These are phyloP conservation scores for Tricholauxania praeusta DNA, from an alignment of 2,888 invertebrate genomes.

Conservation along the genomic window DNA sequence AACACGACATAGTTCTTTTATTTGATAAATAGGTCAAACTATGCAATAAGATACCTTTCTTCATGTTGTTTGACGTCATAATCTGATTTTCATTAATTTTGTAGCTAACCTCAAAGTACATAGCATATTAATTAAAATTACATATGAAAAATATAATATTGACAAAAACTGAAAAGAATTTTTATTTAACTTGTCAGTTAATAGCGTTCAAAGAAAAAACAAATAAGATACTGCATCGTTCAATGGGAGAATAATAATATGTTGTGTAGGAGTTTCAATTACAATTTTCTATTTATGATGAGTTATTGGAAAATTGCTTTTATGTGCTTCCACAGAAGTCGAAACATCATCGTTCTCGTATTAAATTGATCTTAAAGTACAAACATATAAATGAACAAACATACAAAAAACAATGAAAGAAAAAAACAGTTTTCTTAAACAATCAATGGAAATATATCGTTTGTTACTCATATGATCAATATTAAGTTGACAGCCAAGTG, in stretches of 20 bases:
- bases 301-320: slow-evolving; percentile 20
- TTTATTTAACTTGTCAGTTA: too few relatives aligned
- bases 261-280: slow-evolving; percentile 23
- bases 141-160: too few relatives aligned
- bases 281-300: slow-evolving; percentile 3
- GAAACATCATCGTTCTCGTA: slow-evolving; percentile 1
- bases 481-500: not conserved
- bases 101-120: too few relatives aligned
- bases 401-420: slow-evolving; percentile 10
- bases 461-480: not conserved
- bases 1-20: too few relatives aligned
- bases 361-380: not conserved
- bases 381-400: not conserved
- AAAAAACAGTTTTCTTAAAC: slow-evolving; percentile 10
- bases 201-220: too few relatives aligned
- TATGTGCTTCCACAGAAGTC: slow-evolving; percentile 14
- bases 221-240: not conserved
- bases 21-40: too few relatives aligned
- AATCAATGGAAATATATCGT: slow-evolving; percentile 17
- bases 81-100: too few relatives aligned
- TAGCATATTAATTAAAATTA: not conserved
- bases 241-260: not conserved
- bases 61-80: too few relatives aligned
- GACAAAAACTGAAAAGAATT: too few relatives aligned
- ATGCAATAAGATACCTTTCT: too few relatives aligned